Base-by-base conservation (phyloP, 2,113 vertebrate genomes). In the Hippolais icterina region DNA sequence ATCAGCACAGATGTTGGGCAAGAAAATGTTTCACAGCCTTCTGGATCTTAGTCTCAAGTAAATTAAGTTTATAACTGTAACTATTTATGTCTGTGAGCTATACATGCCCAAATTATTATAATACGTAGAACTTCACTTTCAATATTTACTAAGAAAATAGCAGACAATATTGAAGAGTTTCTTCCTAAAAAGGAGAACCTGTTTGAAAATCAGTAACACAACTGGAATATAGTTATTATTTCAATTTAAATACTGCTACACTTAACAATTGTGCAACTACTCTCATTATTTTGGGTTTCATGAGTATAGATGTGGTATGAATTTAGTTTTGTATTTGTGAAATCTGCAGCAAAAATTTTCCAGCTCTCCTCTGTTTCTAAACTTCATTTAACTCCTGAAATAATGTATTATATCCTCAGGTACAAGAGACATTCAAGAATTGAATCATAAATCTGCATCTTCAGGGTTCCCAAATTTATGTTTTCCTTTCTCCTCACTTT, bases 401-500 rank as follows among this genome's bases (percentile, higher is more conserved):
- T 29, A 71, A 71, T 47, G 13, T 31, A 21, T 63, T 78, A 47
- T 56, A 56, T 35, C 21, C 23, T 77, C 31, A 63, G 13, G 15
- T 89, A 49, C 46, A 42, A 44, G 46, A 85, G 4, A 6, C 35
- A 23, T 63, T 69, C 66, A 94, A 83, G n/a, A 64, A 89, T 0
- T 49, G 39, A 81, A 89, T 89, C 44, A 87, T 65, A 91, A 69
- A 31, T 72, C 53, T 65, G 16, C 41, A 49, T 69, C 42, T 79
- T 94, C 46, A 61, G 33, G 25, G 41, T 47, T 89, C 29, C 14
- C 29, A 90, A 61, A 61, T 83, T 82, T 93, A 60, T 78, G 10
- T 87, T 95, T 86, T 84, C 10, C 53, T 65, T 86, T 84, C 31
- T 59, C 31, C 24, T 89, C 70, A 65, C n/a, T 95, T 93, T 94